Conservation (phyloP, 2,113 vertebrate genomes). For the Merops nubicus region DNA sequence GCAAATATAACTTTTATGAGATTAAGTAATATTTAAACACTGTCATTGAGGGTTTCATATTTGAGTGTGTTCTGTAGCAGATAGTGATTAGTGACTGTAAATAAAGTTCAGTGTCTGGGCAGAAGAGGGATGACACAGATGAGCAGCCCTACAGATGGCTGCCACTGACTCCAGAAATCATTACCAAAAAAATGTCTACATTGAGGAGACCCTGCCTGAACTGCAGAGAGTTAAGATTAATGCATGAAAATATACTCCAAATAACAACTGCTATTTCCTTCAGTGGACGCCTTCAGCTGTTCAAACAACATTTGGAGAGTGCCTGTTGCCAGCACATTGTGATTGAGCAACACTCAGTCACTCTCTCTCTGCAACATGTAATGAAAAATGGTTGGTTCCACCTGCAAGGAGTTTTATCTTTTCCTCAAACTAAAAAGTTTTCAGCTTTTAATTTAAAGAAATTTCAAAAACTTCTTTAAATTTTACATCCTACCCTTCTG, state of each 20-base stretch:
- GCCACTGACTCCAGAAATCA: not conserved
- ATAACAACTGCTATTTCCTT: not conserved
- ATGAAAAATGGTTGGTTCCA: not conserved
- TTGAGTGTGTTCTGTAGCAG: not conserved
- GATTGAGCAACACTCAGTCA: not conserved
- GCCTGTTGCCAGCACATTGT: not conserved
- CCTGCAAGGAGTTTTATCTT: not conserved
- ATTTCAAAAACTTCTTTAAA: too few species aligned
- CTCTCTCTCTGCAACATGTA: not conserved
- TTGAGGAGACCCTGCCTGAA: not conserved
- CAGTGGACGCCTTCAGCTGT: not conserved
- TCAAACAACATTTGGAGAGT: not conserved
- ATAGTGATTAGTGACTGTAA: not conserved
- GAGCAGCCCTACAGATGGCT: not conserved
- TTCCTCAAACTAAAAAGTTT: not conserved
- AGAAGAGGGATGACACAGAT: rapidly evolving
- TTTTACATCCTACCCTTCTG: not conserved
- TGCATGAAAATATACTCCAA: not conserved
- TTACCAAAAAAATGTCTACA: not conserved
- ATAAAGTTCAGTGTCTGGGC: not conserved
- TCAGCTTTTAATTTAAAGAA: not conserved
- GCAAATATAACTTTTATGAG: not conserved
- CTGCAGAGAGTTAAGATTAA: not conserved
- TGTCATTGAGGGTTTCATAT: not conserved
- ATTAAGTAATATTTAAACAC: not conserved